Base-by-base conservation (phyloP, 2,888 invertebrate genomes). In the Caenorhabditis sinica region DNA sequence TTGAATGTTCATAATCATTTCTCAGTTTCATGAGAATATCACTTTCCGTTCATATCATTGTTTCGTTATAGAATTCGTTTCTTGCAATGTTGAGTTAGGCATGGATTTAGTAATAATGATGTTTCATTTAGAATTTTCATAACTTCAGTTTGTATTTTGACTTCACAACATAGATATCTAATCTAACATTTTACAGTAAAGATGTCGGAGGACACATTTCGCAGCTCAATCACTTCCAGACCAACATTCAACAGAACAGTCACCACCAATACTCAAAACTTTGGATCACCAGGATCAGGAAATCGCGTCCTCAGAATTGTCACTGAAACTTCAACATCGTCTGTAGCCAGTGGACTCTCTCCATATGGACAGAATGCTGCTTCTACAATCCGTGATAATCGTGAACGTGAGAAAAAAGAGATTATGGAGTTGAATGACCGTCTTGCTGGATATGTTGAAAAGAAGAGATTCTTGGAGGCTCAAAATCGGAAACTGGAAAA, bases 371-470 rank as follows among this genome's bases (percentile, higher is more conserved):
- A 86, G 65, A 92, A 90, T 43, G 94, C 94, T 11, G 93, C 90
- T 73, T 92, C 92, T 49, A 93, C 94, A 36, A 93, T 94, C 85
- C 91, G 92, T 77, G 92, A 92, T 66, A 89, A 90, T 71, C 91
- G 94, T 51, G 94, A 93, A 83, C 92, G 91, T 82, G 94, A 94
- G 91, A 94, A 94, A 93, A 93, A 93, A 89, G 94, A 94, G 88
- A 93, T 94, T 93, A 93, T 93, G 89, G 94, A 94, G 85, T 90
- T 94, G 84, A 94, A 94, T 90, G 94, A 94, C 89, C 91, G 94
- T 69, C 93, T 94, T 74, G 94, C 94, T 83, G 93, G 91, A 90
- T 94, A 94, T 92, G 94, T 94, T 85, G 94, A 94, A 92, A 94
- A 94, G 91, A 93, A 93, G 17, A 92, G 93, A 56, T 93, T 93